Conservation (phyloP, 2,113 vertebrate species). For the Seriola rivoliana region DNA sequence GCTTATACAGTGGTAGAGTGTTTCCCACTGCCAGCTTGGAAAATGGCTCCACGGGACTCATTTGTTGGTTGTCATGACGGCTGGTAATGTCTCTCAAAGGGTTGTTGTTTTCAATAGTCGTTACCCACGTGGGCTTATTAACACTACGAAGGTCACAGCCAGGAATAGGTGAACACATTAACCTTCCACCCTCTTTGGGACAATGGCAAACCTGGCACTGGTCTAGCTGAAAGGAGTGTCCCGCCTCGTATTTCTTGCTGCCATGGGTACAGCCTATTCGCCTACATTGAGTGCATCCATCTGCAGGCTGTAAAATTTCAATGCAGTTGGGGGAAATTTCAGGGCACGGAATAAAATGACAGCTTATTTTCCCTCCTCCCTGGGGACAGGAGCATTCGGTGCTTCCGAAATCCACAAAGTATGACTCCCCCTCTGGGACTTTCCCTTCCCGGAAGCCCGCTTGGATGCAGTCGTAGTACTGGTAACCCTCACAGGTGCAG, state of each 20-base stretch:
- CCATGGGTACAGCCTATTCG: slow-evolving; percentile 89
- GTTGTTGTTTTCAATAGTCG: slow-evolving; percentile 78
- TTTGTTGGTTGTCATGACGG: slow-evolving; percentile 86
- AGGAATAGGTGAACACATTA: slow-evolving; percentile 93
- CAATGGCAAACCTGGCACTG: slow-evolving; percentile 94
- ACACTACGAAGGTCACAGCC: slow-evolving; percentile 75
- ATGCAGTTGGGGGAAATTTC: slow-evolving; percentile 94
- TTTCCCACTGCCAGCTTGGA: slow-evolving; percentile 65
- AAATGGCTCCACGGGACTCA: slow-evolving; percentile 72
- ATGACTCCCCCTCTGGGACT: slow-evolving; percentile 92
- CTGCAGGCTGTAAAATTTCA: slow-evolving; percentile 84
- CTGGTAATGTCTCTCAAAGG: slow-evolving; percentile 82
- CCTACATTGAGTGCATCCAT: slow-evolving; percentile 91
- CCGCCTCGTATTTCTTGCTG: slow-evolving; percentile 90
- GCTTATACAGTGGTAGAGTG: slow-evolving; percentile 78
- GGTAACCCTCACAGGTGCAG: slow-evolving; percentile 95
- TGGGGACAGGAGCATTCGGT: slow-evolving; percentile 94
- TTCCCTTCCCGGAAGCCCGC: slow-evolving; percentile 91
- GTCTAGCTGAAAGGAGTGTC: slow-evolving; percentile 90
- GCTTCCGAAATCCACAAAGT: slow-evolving; percentile 97
- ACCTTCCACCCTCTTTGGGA: slow-evolving; percentile 88
- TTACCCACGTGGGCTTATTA: slow-evolving; percentile 49
- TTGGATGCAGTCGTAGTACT: slow-evolving; percentile 94
- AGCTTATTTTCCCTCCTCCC: slow-evolving; percentile 94
- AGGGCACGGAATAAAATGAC: slow-evolving; percentile 93